Conservation (phyloP, 1,140 invertebrate genomes). For the Argopecten irradians region DNA sequence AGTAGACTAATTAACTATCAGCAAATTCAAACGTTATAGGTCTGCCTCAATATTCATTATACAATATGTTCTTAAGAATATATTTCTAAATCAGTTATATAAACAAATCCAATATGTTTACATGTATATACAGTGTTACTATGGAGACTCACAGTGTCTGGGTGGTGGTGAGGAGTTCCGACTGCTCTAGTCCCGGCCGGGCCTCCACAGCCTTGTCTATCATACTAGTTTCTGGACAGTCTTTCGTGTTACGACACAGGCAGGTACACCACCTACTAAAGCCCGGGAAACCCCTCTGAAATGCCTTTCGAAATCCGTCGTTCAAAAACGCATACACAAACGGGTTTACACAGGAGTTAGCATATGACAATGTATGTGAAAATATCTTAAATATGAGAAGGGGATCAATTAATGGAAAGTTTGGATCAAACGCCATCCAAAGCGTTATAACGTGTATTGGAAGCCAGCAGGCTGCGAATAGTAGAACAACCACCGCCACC, state of each 20-base stretch:
- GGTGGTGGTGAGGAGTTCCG: background rate
- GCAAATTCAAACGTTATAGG: too few relatives aligned
- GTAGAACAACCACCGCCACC: conserved; percentile 93
- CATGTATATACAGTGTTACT: too few relatives aligned
- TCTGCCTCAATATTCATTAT: too few relatives aligned
- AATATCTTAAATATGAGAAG: conserved; percentile 87
- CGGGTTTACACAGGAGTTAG: conserved; percentile 95
- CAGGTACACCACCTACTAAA: conserved; percentile 41
- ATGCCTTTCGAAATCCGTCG: conserved; percentile 90
- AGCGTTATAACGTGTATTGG: conserved; percentile 87
- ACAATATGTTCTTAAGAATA: too few relatives aligned
- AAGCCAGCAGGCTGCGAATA: conserved; percentile 96
- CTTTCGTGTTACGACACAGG: background rate
- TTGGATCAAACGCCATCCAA: conserved; percentile 52
- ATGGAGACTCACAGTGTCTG: background rate
- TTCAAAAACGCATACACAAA: conserved; percentile 94
- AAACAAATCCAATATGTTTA: too few relatives aligned
- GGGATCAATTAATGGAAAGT: conserved; percentile 76
- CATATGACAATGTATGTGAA: conserved; percentile 93
- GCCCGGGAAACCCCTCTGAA: conserved; percentile 72
- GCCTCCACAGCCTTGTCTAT: conserved; percentile 51
- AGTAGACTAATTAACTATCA: too few relatives aligned
- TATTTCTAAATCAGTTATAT: too few relatives aligned
- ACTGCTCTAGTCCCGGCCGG: conserved; percentile 40
- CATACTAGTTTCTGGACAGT: conserved; percentile 41